These are phyloP conservation scores for Phaethornis superciliosus DNA, from an alignment of 2,113 vertebrate genomes.

Conservation along the genomic window DNA sequence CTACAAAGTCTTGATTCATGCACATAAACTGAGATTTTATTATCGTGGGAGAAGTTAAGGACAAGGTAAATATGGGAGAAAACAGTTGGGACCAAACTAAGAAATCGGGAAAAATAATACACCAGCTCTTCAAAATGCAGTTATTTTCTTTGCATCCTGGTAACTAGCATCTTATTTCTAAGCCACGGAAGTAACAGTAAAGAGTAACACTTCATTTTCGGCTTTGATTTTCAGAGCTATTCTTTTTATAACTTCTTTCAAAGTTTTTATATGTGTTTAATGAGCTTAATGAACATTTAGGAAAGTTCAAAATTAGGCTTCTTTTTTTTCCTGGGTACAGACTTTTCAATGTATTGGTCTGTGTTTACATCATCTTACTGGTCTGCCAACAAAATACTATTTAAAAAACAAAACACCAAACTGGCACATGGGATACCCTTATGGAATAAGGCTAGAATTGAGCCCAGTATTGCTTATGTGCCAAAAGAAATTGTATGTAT, in stretches of 20 bases:
- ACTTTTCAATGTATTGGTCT: not conserved
- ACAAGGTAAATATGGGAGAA: not conserved
- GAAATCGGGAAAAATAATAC: not conserved
- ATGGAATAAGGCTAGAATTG: not conserved
- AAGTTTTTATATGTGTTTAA: not conserved
- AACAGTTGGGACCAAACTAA: not conserved
- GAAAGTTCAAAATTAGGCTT: not conserved
- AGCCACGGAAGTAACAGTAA: not conserved
- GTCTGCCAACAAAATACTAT: not conserved
- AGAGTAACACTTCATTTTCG: not conserved
- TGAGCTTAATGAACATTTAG: not conserved
- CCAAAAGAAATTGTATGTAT: accelerated
- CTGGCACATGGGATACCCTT: not conserved
- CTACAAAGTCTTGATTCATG: not conserved
- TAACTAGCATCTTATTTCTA: not conserved
- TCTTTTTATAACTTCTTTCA: not conserved
- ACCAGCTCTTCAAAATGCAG: not conserved
- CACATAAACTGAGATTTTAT: not conserved
- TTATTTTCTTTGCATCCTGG: not conserved
- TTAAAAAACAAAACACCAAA: too few relatives aligned
- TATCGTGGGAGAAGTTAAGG: not conserved
- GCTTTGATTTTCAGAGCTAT: not conserved
- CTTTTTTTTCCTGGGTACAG: not conserved
- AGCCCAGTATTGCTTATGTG: not conserved
- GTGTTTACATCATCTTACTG: not conserved